Conservation (phyloP, 2,888 invertebrate genomes). For the Thysanoteuthis rhombus region DNA sequence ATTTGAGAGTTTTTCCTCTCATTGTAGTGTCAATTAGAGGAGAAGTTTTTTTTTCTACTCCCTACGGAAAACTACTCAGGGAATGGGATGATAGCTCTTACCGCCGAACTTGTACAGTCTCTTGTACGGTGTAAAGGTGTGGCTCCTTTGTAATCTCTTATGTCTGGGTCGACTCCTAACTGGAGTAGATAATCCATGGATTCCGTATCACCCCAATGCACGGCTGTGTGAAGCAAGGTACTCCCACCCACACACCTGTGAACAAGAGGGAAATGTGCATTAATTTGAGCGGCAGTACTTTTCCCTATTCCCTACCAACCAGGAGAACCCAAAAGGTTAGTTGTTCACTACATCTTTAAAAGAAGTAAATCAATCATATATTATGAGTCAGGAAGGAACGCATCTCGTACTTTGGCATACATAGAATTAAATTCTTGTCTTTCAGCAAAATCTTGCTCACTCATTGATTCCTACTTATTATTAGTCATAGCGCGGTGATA, state of each 20-base stretch:
- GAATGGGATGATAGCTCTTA: slow-evolving; percentile 34
- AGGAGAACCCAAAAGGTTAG: no score
- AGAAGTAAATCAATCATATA: no score
- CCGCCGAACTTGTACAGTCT: slow-evolving; percentile 58
- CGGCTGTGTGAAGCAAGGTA: slow-evolving; percentile 65
- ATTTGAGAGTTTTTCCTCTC: no score
- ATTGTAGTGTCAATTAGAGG: neutral
- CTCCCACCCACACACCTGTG: slow-evolving; percentile 65
- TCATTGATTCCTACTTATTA: no score
- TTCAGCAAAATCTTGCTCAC: no score
- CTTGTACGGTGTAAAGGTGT: slow-evolving; percentile 63
- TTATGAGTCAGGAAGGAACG: no score
- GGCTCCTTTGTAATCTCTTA: slow-evolving; percentile 66
- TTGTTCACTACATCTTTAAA: no score
- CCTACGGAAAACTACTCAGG: neutral
- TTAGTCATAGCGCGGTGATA: no score
- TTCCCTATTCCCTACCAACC: no score
- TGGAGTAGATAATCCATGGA: slow-evolving; percentile 58
- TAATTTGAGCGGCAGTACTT: no score
- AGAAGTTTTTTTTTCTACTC: neutral
- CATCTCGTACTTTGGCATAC: no score
- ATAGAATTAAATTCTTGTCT: no score
- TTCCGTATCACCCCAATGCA: slow-evolving; percentile 61
- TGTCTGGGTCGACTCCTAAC: slow-evolving; percentile 59
- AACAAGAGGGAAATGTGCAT: slow-evolving; percentile 24